phyloP scores from a whole-genome alignment of 2,888 invertebrate species.

The Smittia aterrima region DNA sequence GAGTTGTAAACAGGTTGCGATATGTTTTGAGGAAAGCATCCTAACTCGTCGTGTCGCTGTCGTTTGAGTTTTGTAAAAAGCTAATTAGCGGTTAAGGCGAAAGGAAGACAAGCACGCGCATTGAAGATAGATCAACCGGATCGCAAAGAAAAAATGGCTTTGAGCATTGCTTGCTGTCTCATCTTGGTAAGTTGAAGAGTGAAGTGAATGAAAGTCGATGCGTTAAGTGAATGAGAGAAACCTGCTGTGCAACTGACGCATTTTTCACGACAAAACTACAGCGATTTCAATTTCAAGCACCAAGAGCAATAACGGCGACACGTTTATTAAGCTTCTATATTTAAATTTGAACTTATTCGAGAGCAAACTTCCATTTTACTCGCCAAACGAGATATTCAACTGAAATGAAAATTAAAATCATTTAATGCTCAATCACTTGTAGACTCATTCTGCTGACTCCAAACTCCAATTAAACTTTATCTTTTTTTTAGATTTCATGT shows the following conservation, averaged over 20 bases:
- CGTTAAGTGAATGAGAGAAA: not conserved
- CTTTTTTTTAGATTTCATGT: slow-evolving; percentile 31
- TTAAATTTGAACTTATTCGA: slow-evolving; percentile 33
- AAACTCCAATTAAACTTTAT: not conserved
- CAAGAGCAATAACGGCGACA: slow-evolving; percentile 29
- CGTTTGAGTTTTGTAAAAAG: not conserved
- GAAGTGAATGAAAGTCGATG: not conserved
- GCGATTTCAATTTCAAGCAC: not conserved
- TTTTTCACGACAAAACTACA: not conserved
- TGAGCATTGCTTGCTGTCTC: slow-evolving; percentile 17
- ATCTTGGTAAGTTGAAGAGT: slow-evolving; percentile 37
- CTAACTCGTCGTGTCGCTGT: not conserved
- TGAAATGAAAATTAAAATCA: not conserved
- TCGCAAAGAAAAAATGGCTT: slow-evolving; percentile 14
- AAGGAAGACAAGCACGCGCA: not conserved
- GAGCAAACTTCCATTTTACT: not conserved
- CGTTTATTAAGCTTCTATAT: slow-evolving; percentile 35
- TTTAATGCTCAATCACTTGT: not conserved
- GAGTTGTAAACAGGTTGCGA: slow-evolving; percentile 26
- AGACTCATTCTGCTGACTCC: not conserved
- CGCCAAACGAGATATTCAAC: slow-evolving; percentile 14
- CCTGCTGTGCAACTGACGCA: not conserved
- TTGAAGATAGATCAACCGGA: not conserved
- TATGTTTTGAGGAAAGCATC: slow-evolving; percentile 29
- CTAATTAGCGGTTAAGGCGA: not conserved